Conservation (phyloP, 2,113 vertebrate species). For the Microtus montanus region DNA sequence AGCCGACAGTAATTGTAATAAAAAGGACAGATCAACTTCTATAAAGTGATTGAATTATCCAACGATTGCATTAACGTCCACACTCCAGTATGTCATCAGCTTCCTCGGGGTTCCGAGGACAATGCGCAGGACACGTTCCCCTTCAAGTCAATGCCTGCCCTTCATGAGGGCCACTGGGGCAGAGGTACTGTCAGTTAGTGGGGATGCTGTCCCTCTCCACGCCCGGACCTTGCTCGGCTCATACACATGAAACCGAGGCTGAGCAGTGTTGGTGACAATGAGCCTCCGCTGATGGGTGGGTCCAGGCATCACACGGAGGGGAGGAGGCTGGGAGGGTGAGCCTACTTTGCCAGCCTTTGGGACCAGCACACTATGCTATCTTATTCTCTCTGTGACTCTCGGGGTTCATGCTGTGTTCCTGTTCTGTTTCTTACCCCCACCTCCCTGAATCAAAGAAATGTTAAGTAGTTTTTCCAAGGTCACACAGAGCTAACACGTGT, state of each 20-base stretch:
- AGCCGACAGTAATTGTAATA: conserved; percentile 98
- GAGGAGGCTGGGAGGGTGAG: neutral
- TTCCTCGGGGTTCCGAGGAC: conserved; percentile 82
- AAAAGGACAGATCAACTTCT: conserved; percentile 98
- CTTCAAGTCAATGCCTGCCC: conserved; percentile 85
- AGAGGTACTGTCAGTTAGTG: neutral
- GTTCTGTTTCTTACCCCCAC: neutral
- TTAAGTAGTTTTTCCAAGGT: neutral
- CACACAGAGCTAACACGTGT: neutral
- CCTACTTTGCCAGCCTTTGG: neutral
- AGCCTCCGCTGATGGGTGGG: neutral
- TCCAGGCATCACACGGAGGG: neutral
- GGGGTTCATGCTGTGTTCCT: neutral
- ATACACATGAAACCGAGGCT: accelerated
- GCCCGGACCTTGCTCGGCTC: neutral
- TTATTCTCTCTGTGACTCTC: neutral
- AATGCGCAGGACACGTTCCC: conserved; percentile 86
- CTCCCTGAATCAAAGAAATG: neutral
- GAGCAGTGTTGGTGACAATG: accelerated
- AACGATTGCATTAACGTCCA: conserved; percentile 95
- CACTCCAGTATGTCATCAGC: conserved; percentile 85
- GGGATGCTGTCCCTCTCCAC: no score
- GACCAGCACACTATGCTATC: neutral
- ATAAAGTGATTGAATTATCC: conserved; percentile 98
- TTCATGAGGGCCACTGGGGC: conserved; percentile 75